Evolutionary conservation across 2,888 invertebrate genomes (phyloP), one percentile per base, ranked within the genome.

Genomic region (Sinhomidia bicolor): DNA sequence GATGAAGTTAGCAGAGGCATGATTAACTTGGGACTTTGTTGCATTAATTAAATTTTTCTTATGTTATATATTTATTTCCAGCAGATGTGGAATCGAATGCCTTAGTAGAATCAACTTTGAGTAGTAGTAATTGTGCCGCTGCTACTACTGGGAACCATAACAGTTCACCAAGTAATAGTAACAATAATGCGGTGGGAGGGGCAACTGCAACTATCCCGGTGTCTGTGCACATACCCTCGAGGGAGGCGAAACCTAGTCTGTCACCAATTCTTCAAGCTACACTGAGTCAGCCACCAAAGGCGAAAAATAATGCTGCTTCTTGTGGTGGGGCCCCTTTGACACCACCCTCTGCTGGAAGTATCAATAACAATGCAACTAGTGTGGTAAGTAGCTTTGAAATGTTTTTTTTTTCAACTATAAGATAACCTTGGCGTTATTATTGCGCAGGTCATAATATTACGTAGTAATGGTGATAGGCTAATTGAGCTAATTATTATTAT

Each of bases 251-350:
- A 86, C 90, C 89, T 82, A 88, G 96, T 68, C 95, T 96, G 44
- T 97, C 97, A 65, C 96, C 97, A 10, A 97, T 97, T 93, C 94
- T 97, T 92, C 97, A 97, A 94, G 97, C 97, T 92, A 97, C 97
- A 94, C 94, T 97, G 92, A 97, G 97, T 92, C 95, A 96, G 92
- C 96, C 96, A 91, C 95, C 95, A 88, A 92, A 91, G 54, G 89
- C 91, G 41, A 92, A 92, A 79, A 89, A 88, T 78, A 89, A 78
- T 78, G 20, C 29, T 32, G 20, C 76, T 3, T 1, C 32, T 54
- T 14, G 76, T 32, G 57, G 54, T 14, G 20, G 26, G 7, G 17
- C 41, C 10, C 57, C 29, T 1, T 3, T 20, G 32, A 23, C 57
- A 10, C 1, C 57, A 20, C 10, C 1, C 7, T n/a, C 36, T 41